phyloP scores from a whole-genome alignment of 92 coral and sea anemone species.

The Umimayanthus kanabou region DNA sequence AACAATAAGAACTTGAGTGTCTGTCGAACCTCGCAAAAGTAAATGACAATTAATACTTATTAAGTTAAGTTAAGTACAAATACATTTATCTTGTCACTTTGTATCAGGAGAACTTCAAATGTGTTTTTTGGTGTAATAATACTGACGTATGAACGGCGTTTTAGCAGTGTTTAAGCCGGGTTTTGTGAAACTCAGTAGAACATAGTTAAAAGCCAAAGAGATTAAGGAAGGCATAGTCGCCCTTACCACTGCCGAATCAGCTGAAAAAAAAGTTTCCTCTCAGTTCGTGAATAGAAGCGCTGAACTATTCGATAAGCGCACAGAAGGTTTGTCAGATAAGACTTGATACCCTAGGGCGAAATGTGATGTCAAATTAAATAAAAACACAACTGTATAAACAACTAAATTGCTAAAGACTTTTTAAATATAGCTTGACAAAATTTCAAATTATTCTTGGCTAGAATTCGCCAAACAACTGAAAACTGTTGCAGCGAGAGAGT shows the following conservation, averaged over 20 bases:
- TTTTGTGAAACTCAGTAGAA: background rate
- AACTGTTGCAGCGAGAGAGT: background rate
- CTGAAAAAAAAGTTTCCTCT: background rate
- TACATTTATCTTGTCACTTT: background rate
- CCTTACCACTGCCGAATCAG: background rate
- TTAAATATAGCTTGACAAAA: background rate
- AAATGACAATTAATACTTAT: background rate
- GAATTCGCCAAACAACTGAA: background rate
- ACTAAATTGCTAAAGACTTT: background rate
- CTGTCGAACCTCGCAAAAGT: background rate
- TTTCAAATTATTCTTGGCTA: background rate
- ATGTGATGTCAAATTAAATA: background rate
- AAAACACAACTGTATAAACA: background rate
- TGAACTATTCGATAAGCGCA: background rate
- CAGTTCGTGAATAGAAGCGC: background rate
- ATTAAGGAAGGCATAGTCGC: background rate
- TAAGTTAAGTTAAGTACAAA: background rate
- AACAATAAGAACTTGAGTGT: background rate
- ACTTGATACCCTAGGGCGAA: background rate
- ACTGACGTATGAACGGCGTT: too few relatives aligned
- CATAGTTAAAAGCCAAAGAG: background rate
- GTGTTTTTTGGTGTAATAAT: too few relatives aligned
- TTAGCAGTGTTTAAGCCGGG: background rate
- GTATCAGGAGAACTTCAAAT: too few relatives aligned
- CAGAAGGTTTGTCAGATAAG: constrained; percentile 14